A percentile compares a stretch with the other conserved stretches of the same genome.
Conservation (phyloP, 2,113 vertebrate genomes). For the Columba livia region DNA sequence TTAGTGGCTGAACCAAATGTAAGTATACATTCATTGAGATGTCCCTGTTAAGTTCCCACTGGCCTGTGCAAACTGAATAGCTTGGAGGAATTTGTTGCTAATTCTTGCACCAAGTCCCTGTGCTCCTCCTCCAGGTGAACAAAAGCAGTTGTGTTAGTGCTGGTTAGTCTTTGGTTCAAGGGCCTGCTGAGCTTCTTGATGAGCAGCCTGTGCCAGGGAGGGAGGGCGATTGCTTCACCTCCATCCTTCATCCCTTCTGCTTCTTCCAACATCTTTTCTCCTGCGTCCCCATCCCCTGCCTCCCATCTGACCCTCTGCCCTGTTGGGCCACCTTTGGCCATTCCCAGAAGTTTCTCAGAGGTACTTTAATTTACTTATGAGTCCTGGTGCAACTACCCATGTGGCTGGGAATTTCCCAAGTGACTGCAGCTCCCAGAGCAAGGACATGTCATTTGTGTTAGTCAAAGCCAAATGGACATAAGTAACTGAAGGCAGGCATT, state of each 20-base stretch:
- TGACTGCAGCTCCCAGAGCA: background rate
- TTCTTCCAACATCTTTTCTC: background rate
- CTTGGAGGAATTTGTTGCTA: background rate
- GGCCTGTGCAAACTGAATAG: background rate
- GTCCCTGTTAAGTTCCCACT: background rate
- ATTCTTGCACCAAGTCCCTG: background rate
- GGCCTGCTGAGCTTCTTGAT: background rate
- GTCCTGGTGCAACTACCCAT: background rate
- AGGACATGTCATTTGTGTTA: background rate
- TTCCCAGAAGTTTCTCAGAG: background rate
- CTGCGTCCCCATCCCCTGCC: rapidly evolving
- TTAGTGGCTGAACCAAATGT: constrained; percentile 51
- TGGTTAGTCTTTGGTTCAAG: background rate
- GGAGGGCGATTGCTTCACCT: background rate
- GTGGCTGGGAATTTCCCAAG: background rate
- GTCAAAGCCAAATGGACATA: background rate
- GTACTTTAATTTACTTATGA: background rate
- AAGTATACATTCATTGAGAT: background rate
- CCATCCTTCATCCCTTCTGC: background rate
- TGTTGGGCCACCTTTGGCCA: background rate
- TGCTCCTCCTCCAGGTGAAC: background rate
- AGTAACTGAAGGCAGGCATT: background rate
- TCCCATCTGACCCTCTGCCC: background rate
- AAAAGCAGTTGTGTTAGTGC: background rate
- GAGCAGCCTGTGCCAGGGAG: background rate